phyloP scores from a whole-genome alignment of 2,113 vertebrate species.

The Alligator mississippiensis region DNA sequence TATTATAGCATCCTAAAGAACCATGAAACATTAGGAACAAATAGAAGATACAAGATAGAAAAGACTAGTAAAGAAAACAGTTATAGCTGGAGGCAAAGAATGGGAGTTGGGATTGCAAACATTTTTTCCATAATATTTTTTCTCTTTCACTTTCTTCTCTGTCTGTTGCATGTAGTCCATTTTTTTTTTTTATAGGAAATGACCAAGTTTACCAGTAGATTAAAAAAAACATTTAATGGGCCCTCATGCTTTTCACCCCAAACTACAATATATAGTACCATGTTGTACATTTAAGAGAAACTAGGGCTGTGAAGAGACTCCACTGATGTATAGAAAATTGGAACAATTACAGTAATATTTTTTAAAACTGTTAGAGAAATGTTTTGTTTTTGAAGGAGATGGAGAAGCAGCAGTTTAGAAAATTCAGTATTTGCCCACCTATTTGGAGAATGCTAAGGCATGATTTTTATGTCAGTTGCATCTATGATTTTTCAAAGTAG shows the following conservation, averaged over 20 bases:
- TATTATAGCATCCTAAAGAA: not conserved
- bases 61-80: slow-evolving; percentile 18
- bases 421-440: not conserved
- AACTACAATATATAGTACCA: not conserved
- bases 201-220: not conserved
- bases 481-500: not conserved
- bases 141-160: slow-evolving; percentile 2
- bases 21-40: not conserved
- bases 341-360: not conserved
- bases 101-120: not conserved
- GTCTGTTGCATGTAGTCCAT: not conserved
- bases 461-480: not conserved
- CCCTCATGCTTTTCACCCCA: not conserved
- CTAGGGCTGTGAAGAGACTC: not conserved
- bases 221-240: not conserved
- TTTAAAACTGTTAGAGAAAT: not conserved
- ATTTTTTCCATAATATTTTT: not conserved
- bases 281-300: not conserved
- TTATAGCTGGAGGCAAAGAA: not conserved
- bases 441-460: slow-evolving; percentile 1
- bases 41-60: not conserved
- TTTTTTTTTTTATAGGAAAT: not conserved
- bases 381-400: slow-evolving; percentile 2
- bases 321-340: not conserved
- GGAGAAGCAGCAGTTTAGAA: not conserved